Evolutionary conservation across 2,888 invertebrate species (phyloP), one percentile per base, ranked within the genome.

Genomic region (Spodoptera picta): DNA sequence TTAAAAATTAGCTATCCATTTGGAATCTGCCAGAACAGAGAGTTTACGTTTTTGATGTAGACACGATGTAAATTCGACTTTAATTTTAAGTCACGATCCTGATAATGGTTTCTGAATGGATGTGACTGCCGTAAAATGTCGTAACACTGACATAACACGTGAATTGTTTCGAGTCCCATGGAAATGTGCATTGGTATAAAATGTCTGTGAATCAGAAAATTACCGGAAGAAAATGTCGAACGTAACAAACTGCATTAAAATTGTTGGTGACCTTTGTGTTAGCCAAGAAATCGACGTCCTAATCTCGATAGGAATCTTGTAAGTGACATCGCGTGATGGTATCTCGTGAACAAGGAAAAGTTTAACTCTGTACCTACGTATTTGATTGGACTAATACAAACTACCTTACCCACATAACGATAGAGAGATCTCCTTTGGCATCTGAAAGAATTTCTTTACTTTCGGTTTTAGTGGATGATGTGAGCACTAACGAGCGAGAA

Each of bases 261-360:
- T 57, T 36, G 19, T 55, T 53, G 48, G 45, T 42, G 36, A 54
- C 52, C 42, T 61, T 61, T 49, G 9, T 41, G 56, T 47, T 54
- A 51, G 48, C 51, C 48, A 59, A 53, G 46, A 45, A 58, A 59
- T 45, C 51, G 48, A 69, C 44, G 52, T 46, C 19, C 46, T 55
- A 69, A 69, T 69, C 44, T 59, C 51, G 42, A 48, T 31, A 59
- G n/a, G 41, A 43, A 59, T 69, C 64, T 43, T 14, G 58, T 51
- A 54, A 68, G 65, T 65, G 61, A 66, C 62, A 68, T 76, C 63
- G 64, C 76, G 65, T 76, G 68, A 60, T 48, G 24, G 14, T 62
- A 49, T 65, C 57, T 59, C 53, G 52, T 62, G 62, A 62, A 60
- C 57, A 62, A 50, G 60, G 57, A 45, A 49, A 65, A 64, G 43